Evolutionary conservation across 1,140 invertebrate species (phyloP), one percentile per base, ranked within the genome.

Genomic region (Bombus cullumanus): DNA sequence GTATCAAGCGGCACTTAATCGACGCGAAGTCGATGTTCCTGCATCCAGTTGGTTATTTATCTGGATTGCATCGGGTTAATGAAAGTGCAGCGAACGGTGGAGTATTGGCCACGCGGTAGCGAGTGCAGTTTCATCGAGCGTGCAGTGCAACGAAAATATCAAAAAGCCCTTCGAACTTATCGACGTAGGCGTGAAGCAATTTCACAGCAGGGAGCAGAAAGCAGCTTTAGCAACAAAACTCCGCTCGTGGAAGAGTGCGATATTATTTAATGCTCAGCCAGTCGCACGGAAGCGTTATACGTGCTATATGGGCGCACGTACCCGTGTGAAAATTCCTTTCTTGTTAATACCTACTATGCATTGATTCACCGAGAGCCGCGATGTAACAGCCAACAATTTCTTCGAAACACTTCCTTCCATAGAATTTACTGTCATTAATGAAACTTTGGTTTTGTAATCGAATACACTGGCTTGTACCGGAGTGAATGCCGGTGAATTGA

Each of bases 181-280:
- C 71, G 81, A 83, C 68, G 85, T 84, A 90, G 79, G 89, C 87
- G 81, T 90, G 89, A 92, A 92, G 91, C 91, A 93, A 93, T 93
- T 93, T 93, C 91, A 92, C 91, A 92, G 86, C 75, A 82, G 87
- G 85, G 90, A 93, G 92, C 91, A 85, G 88, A 89, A 92, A 92
- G 91, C 86, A 83, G 90, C 88, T 89, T 86, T 85, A 74, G 75
- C 83, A 66, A 82, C 73, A 71, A 83, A 86, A 74, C 79, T 72
- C 62, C 41, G 80, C 83, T 89, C 75, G 81, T 85, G 81, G 86
- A 87, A 89, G 84, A 91, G 87, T 83, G 85, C 83, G 84, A 89
- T 89, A 89, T 88, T 89, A 89, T 82, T 89, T 89, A 89, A 89
- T 84, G 88, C 88, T 89, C 84, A 77, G 88, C 76, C 87, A 86